Conservation (phyloP, 2,113 vertebrate species). For the Oncorhynchus masou region DNA sequence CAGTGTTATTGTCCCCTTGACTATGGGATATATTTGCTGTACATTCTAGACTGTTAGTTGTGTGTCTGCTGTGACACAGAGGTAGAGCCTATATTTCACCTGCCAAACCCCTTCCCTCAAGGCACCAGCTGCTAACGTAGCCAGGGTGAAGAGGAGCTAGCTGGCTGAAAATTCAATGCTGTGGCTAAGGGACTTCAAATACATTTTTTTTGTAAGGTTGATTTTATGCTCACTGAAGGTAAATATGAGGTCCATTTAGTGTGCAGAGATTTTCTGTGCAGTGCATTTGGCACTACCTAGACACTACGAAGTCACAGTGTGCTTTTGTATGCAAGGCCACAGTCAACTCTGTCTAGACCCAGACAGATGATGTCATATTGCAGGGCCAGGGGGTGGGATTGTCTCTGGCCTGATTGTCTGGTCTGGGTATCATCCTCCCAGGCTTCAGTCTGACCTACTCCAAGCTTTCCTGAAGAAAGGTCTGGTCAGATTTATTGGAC, state of each 20-base stretch:
- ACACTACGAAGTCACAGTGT: slow-evolving; percentile 40
- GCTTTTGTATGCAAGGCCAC: slow-evolving; percentile 52
- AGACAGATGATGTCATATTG: slow-evolving; percentile 64
- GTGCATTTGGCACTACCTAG: slow-evolving; percentile 47
- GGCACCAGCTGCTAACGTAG: slow-evolving; percentile 6
- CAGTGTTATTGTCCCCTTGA: not conserved
- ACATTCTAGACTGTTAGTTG: too few relatives aligned
- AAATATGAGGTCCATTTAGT: slow-evolving; percentile 49
- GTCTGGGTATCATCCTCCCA: slow-evolving; percentile 28
- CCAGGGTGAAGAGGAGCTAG: not conserved
- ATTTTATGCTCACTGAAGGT: slow-evolving; percentile 34
- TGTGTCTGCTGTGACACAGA: too few relatives aligned
- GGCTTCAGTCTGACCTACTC: slow-evolving; percentile 30
- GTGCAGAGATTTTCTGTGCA: slow-evolving; percentile 24
- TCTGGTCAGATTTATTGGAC: slow-evolving; percentile 27
- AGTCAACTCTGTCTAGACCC: slow-evolving; percentile 51
- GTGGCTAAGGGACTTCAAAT: slow-evolving; percentile 29
- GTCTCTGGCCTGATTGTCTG: slow-evolving; percentile 28
- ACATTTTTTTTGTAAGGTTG: slow-evolving; percentile 12
- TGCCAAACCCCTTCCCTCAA: not conserved
- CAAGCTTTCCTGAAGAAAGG: slow-evolving; percentile 2
- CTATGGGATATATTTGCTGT: too few relatives aligned
- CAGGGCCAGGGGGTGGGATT: slow-evolving; percentile 29
- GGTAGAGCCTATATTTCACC: not conserved
- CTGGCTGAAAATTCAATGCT: slow-evolving; percentile 40